Evolutionary conservation across 2,888 invertebrate genomes (phyloP), one percentile per base, ranked within the genome.

Genomic region (Polietes domitor): DNA sequence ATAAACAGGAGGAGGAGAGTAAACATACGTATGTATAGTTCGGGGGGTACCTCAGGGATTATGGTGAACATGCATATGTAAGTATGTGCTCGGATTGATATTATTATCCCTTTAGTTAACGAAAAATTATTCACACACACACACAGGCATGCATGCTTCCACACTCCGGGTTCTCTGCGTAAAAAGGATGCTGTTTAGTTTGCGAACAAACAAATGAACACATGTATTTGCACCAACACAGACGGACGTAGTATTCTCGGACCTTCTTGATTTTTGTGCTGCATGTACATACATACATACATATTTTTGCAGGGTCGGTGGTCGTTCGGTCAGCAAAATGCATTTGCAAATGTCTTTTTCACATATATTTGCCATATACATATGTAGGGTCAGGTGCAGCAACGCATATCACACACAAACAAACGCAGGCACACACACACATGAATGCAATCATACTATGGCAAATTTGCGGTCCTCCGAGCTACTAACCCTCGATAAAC

Each of bases 11-110:
- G 19, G 58, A 58, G 47, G n/a, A 24, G 26, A 4, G 58, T 58
- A 58, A 58, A 58, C 58, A 58, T n/a, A 58, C 58, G 15, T 41
- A 41, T n/a, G n/a, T 58, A 58, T n/a, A n/a, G n/a, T n/a, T n/a
- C n/a, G n/a, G n/a, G 24, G 58, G 24, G 15, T 26, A 58, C 24
- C 15, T 26, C 24, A 26, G 58, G 58, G 58, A 58, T 24, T 58
- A 58, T 58, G 53, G 15, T 58, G 58, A 58, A 24, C 24, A 0
- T 26, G 26, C 47, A n/a, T 47, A 47, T 2, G n/a, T 58, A 58
- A 15, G 58, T 19, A 58, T 58, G 26, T 26, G 26, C 24, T n/a
- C 4, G 12, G 26, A 12, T 58, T 26, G 26, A 58, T 58, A 26
- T 21, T 58, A 58, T 58, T 58, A 58, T 26, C 15, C 58, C 24